These are phyloP conservation scores for Panagrolaimus sp. DNA, from an alignment of 1,140 invertebrate species.

Conservation along the genomic window DNA sequence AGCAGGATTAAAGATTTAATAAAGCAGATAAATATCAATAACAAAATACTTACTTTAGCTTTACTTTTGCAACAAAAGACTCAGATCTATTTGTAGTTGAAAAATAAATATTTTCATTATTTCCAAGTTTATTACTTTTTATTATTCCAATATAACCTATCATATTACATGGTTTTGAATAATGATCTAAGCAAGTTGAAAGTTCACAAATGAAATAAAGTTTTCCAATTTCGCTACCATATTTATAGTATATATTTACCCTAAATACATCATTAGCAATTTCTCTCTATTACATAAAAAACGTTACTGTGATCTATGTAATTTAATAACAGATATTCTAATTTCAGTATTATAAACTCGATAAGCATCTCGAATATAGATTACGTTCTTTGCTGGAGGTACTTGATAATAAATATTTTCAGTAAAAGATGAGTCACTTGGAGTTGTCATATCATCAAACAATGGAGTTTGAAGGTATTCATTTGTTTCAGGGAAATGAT, in stretches of 20 bases:
- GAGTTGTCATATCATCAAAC: too few species aligned
- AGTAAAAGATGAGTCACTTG: too few species aligned
- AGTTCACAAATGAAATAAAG: neutral
- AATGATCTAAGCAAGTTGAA: neutral
- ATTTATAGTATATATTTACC: neutral
- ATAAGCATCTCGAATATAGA: neutral
- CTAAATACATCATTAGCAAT: neutral
- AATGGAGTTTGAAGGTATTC: too few species aligned
- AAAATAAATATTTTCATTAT: neutral
- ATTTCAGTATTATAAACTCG: constrained; percentile 1
- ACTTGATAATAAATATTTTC: too few species aligned
- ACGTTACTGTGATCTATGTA: neutral
- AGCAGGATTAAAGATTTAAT: too few species aligned
- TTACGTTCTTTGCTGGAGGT: too few species aligned
- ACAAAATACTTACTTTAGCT: neutral
- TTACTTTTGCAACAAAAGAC: neutral
- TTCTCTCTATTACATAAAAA: neutral
- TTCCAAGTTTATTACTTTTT: neutral
- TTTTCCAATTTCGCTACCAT: neutral
- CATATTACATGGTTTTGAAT: constrained; percentile 7
- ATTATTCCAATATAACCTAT: constrained; percentile 4
- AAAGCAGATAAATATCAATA: too few species aligned
- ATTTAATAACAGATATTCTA: neutral
- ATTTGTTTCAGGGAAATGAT: too few species aligned
- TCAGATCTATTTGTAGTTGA: neutral